These are phyloP conservation scores for Tinamus guttatus DNA, from an alignment of 2,113 vertebrate species.

Conservation along the genomic window DNA sequence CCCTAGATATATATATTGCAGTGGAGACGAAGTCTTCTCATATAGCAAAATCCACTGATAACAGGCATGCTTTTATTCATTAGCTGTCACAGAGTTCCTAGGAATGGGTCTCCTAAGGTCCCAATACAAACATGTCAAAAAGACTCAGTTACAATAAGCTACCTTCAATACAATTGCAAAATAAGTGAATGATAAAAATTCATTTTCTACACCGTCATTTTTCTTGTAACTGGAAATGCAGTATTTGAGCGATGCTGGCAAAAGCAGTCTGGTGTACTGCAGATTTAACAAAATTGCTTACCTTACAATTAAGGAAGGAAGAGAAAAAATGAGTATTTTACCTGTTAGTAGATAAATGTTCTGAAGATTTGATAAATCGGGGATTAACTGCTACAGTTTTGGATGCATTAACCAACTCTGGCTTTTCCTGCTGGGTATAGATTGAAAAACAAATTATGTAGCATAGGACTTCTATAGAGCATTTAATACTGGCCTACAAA, in stretches of 20 bases:
- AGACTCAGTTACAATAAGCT: not conserved
- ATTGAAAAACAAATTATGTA: constrained; percentile 24
- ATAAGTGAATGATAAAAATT: not conserved
- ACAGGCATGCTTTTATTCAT: not conserved
- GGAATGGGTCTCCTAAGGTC: not conserved
- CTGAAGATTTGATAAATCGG: not conserved
- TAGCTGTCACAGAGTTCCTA: not conserved
- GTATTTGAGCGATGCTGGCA: not conserved
- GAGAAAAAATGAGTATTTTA: constrained; percentile 49
- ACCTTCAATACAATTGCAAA: not conserved
- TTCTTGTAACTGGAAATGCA: not conserved
- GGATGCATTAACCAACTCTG: not conserved
- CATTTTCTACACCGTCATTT: not conserved
- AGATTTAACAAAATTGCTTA: not conserved
- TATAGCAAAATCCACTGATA: not conserved
- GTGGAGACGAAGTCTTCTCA: not conserved
- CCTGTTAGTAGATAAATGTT: constrained; percentile 45
- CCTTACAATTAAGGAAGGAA: not conserved
- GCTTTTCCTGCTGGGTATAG: constrained; percentile 53
- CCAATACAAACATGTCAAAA: not conserved
- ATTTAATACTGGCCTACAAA: not conserved
- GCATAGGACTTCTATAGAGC: not conserved
- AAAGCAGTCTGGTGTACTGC: not conserved
- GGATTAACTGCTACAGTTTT: not conserved
- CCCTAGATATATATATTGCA: not conserved